Base-by-base conservation (phyloP, 2,797 vertebrate species). In the Pangasius larnaudii region DNA sequence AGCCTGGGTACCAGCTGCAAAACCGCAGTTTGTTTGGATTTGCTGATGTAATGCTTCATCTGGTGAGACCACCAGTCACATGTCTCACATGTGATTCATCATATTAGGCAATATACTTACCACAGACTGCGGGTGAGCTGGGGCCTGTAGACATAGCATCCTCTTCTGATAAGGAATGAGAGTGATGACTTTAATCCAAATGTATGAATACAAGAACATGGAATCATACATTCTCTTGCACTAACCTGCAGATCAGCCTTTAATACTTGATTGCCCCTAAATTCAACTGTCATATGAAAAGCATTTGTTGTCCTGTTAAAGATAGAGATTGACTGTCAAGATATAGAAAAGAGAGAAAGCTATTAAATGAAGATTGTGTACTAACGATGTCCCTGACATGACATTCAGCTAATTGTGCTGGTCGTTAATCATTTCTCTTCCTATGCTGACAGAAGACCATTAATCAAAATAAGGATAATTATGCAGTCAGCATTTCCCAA, bases 391-490 rank as follows among this genome's bases (percentile, higher is more conserved):
- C 36, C 16, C 49, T 83, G 84, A 59, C 19, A 51, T 58, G 24
- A 16, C 63, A 77, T 90, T 79, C 65, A 74, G 39, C 27, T 65
- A 86, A 80, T 88, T 83, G 78, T 10, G 58, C 24, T 42, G 63
- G 51, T 58, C 8, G 56, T 87, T 84, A 51, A 53, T 79, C 63
- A 27, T 84, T 86, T 78, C 30, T 56, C 63, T 30, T 75, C 59
- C 69, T 51, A 18, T 18, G 49, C 84, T 46, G 58, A 87, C 65
- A 83, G 61, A 84, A 86, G 78, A 65, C 58, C 53, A 10, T 27
- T 71, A 42, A 33, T 59, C 39, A 83, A 61, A 84, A 86, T 78
- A 77, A 88, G 51, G 14, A 90, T 83, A 19, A 90, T 79, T 72
- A 42, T 56, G 33, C 69, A 79, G 22, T 51, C 56, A 75, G 16